A percentile compares a stretch with the other conserved stretches of the same genome.
Evolutionary conservation across 1,140 invertebrate species (phyloP).

Genomic region (Drosophila suzukii): DNA sequence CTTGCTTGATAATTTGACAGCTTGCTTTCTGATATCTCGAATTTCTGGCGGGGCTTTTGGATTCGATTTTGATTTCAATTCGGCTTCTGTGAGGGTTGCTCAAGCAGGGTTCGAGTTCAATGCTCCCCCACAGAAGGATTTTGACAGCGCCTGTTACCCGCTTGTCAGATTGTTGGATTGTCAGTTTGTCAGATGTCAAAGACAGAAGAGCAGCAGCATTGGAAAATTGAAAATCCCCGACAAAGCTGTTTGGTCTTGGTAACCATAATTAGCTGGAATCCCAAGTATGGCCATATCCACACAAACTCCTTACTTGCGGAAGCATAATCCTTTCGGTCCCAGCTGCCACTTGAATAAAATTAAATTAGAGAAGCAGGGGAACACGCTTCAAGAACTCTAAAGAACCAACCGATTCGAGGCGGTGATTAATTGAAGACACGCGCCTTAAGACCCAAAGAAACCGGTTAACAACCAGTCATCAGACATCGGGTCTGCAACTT

Average conservation of each 20-base stretch:
- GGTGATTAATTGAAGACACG: constrained; percentile 76
- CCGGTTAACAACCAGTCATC: constrained; percentile 57
- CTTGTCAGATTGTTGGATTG: constrained; percentile 60
- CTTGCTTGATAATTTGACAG: constrained; percentile 75
- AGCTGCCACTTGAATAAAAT: constrained; percentile 66
- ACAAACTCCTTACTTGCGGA: constrained; percentile 5
- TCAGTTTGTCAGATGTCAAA: constrained; percentile 63
- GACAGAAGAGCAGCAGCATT: constrained; percentile 26
- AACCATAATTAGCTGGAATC: constrained; percentile 54
- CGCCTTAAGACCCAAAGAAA: constrained; percentile 53
- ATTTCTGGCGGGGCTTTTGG: constrained; percentile 55
- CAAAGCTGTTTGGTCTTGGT: constrained; percentile 7
- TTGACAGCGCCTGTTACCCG: constrained; percentile 46
- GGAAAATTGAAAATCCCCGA: constrained; percentile 47
- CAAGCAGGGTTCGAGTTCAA: constrained; percentile 51
- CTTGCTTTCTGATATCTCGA: constrained; percentile 72
- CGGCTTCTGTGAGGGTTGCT: constrained; percentile 56
- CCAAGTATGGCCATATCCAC: constrained; percentile 19
- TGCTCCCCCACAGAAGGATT: constrained; percentile 47
- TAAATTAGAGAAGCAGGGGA: constrained; percentile 42
- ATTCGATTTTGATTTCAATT: constrained; percentile 40
- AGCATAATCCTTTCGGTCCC: constrained; percentile 46
- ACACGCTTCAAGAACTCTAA: constrained; percentile 6
- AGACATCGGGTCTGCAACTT: constrained; percentile 12
- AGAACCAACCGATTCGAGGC: constrained; percentile 23